phyloP scores from a whole-genome alignment of 2,888 invertebrate species.

The Campoplex nolae region DNA sequence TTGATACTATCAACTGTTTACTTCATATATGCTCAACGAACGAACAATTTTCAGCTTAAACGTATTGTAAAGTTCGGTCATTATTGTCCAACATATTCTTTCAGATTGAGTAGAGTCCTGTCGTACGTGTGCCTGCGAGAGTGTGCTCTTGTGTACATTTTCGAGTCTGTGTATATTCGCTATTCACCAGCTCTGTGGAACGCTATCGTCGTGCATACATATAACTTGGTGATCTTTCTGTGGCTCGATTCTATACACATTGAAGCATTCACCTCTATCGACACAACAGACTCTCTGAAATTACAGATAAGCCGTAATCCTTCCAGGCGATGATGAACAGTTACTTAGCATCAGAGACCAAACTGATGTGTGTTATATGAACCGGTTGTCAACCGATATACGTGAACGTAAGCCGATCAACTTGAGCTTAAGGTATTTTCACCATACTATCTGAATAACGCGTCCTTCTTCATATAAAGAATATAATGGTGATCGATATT shows the following conservation, averaged over 20 bases:
- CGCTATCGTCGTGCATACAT: slow-evolving; percentile 36
- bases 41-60: slow-evolving; percentile 15
- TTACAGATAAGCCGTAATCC: slow-evolving; percentile 76
- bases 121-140: not conserved
- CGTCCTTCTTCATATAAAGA: not conserved
- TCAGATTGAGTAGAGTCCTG: not conserved
- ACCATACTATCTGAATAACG: slow-evolving; percentile 7
- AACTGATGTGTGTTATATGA: slow-evolving; percentile 68
- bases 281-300: slow-evolving; percentile 72
- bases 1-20: not conserved
- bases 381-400: slow-evolving; percentile 33
- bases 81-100: slow-evolving; percentile 55
- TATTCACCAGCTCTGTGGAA: slow-evolving; percentile 26
- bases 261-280: slow-evolving; percentile 21
- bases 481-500: not conserved
- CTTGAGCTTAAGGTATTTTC: not conserved
- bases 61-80: slow-evolving; percentile 58
- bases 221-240: slow-evolving; percentile 22
- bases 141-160: not conserved
- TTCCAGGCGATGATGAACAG: slow-evolving; percentile 70
- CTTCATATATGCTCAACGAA: not conserved
- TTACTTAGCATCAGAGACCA: slow-evolving; percentile 69
- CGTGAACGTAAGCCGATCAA: slow-evolving; percentile 9
- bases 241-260: not conserved
- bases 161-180: not conserved